Percentiles rank a stretch among this genome's conserved stretches.
phyloP scores from a whole-genome alignment of 2,888 invertebrate genomes.

The Patella caerulea region DNA sequence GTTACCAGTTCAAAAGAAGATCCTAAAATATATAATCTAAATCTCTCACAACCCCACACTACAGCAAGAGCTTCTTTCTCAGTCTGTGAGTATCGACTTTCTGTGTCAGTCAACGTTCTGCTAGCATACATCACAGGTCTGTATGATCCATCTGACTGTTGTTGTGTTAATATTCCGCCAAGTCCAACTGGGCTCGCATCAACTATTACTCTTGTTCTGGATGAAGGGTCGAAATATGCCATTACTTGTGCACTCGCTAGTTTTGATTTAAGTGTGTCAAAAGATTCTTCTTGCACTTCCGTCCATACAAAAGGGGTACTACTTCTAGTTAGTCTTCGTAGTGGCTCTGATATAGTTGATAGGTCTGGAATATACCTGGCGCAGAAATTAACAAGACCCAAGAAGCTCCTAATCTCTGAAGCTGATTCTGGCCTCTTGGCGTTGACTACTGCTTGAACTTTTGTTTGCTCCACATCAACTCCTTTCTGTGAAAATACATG shows the following conservation, averaged over 20 bases:
- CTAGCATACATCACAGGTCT: conserved; percentile 23
- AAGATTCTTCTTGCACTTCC: conserved; percentile 27
- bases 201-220: conserved; percentile 17
- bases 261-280: conserved; percentile 37
- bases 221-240: conserved; percentile 12
- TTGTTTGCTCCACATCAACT: background rate
- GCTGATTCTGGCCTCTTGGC: conserved; percentile 24
- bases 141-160: conserved; percentile 12
- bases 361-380: no score
- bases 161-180: conserved; percentile 21
- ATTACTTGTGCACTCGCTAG: conserved; percentile 5
- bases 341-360: no score
- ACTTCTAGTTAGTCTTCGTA: conserved; percentile 4
- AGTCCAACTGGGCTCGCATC: conserved; percentile 26
- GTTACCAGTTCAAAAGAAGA: conserved; percentile 20
- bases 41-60: conserved; percentile 23
- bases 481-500: conserved; percentile 10
- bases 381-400: background rate
- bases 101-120: conserved; percentile 23
- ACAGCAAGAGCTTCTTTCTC: conserved; percentile 27
- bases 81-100: conserved; percentile 26
- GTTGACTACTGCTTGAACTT: conserved; percentile 23
- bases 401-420: background rate
- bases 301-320: conserved; percentile 38
- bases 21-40: conserved; percentile 14